Conservation (phyloP, 2,888 invertebrate genomes). For the Antitype chi region DNA sequence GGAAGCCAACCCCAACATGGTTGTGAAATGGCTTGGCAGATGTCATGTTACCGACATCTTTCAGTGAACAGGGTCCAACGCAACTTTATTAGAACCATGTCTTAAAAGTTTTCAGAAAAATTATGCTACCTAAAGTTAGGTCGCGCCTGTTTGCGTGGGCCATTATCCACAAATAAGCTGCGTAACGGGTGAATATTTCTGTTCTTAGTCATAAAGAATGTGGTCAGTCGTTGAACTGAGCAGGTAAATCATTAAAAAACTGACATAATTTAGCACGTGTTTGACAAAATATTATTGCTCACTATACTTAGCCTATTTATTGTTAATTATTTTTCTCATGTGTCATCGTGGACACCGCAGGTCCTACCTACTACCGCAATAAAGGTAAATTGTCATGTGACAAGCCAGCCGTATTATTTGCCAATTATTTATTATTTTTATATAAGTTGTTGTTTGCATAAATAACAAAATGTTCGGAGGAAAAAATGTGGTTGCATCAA, state of each 20-base stretch:
- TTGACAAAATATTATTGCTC: constrained; percentile 23
- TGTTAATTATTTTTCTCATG: constrained; percentile 21
- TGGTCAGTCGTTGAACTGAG: constrained; percentile 51
- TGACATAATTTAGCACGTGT: constrained; percentile 7
- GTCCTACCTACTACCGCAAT: constrained; percentile 3
- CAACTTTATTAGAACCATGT: not conserved
- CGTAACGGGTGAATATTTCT: constrained; percentile 28
- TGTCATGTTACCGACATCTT: not conserved
- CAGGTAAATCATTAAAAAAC: constrained; percentile 31
- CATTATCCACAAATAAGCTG: constrained; percentile 21
- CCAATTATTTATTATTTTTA: not conserved
- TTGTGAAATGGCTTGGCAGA: constrained; percentile 6
- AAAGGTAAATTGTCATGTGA: too few relatives aligned
- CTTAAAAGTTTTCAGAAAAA: not conserved
- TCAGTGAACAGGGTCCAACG: not conserved
- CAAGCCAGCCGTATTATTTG: not conserved
- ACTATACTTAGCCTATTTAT: constrained; percentile 8
- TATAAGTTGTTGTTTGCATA: not conserved
- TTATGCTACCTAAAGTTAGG: not conserved
- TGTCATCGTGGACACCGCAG: constrained; percentile 6
- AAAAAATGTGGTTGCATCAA: constrained; percentile 30
- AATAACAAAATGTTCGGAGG: constrained; percentile 2
- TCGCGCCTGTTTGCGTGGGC: not conserved
- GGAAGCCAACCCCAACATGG: too few relatives aligned
- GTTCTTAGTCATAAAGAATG: constrained; percentile 53